A percentile compares a stretch with the other conserved stretches of the same genome.
phyloP scores from a whole-genome alignment of 1,140 invertebrate species.

The Bombus difficillimus region DNA sequence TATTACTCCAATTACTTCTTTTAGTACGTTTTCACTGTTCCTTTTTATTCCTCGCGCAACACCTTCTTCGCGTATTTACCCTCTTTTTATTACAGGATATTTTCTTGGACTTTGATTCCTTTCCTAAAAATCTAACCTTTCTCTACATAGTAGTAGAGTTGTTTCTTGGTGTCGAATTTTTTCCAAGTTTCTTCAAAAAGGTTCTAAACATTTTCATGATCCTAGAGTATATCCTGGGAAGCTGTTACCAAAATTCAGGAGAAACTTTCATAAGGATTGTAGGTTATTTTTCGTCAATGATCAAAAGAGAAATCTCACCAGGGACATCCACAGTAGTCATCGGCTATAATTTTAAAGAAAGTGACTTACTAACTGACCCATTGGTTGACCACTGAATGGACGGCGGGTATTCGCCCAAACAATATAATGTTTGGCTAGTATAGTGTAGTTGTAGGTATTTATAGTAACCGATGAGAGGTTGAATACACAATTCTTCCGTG shows the following conservation, averaged over 20 bases:
- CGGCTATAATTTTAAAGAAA: neutral
- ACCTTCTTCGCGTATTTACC: too few relatives aligned
- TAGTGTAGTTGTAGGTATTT: neutral
- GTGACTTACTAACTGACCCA: neutral
- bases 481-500: neutral
- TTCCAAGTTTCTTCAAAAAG: too few relatives aligned
- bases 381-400: neutral
- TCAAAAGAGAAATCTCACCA: neutral
- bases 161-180: too few relatives aligned
- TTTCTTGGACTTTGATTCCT: too few relatives aligned
- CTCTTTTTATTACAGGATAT: too few relatives aligned
- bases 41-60: too few relatives aligned
- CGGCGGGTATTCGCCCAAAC: neutral
- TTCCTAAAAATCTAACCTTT: too few relatives aligned
- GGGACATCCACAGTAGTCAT: neutral
- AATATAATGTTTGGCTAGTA: neutral
- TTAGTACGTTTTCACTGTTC: too few relatives aligned
- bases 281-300: neutral
- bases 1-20: too few relatives aligned
- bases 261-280: neutral
- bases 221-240: too few relatives aligned
- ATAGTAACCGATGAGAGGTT: neutral
- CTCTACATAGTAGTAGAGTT: too few relatives aligned
- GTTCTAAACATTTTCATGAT: neutral
- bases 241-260: neutral